Evolutionary conservation across 2,797 vertebrate genomes (phyloP).

Genomic region (Melopsittacus undulatus): DNA sequence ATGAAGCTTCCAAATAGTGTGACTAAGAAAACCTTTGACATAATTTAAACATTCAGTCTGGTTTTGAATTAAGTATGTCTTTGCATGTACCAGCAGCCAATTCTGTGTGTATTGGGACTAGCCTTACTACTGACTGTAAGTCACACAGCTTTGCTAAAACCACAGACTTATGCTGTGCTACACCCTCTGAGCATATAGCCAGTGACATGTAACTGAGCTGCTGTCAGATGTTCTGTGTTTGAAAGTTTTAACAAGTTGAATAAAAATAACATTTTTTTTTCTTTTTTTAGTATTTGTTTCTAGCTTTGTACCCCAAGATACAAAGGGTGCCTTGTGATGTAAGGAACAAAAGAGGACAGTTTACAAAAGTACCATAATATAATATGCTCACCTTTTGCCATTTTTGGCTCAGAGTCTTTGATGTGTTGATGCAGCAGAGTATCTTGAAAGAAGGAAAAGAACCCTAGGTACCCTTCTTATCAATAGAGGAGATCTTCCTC

Average conservation of each 20-base stretch:
- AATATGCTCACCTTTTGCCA: not conserved
- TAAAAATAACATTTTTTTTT: not conserved
- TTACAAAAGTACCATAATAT: not conserved
- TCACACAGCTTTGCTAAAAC: not conserved
- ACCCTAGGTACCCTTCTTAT: not conserved
- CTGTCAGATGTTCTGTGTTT: not conserved
- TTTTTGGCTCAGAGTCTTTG: not conserved
- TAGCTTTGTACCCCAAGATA: not conserved
- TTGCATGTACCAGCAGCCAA: not conserved
- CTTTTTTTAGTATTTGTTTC: not conserved
- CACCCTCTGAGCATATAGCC: not conserved
- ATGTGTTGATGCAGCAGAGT: not conserved
- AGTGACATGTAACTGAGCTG: not conserved
- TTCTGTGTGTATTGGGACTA: not conserved
- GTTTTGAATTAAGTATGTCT: not conserved
- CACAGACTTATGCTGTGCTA: not conserved
- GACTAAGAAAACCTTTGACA: not conserved
- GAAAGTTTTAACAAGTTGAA: not conserved
- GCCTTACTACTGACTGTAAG: not conserved
- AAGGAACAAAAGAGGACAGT: not conserved
- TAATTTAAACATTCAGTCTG: not conserved
- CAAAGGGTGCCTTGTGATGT: not conserved
- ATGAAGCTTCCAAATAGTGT: not conserved
- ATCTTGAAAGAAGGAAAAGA: not conserved
- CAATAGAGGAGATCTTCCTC: not conserved